Percentiles rank a stretch among this genome's conserved stretches.
Conservation (phyloP, 2,888 invertebrate genomes). For the Coenonympha glycerion region DNA sequence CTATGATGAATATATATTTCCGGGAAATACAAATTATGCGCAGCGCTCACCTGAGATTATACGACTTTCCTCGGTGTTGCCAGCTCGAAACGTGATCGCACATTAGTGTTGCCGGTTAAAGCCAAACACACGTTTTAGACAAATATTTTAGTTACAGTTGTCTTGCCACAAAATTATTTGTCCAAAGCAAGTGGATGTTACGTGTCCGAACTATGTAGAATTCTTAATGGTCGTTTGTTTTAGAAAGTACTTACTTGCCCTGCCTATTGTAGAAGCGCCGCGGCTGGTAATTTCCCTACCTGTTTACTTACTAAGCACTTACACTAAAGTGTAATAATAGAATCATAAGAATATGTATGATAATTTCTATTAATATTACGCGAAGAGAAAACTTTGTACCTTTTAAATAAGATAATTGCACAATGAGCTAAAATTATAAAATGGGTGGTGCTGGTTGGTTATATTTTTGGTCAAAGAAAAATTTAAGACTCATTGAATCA, state of each 20-base stretch:
- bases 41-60: constrained; percentile 30
- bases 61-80: constrained; percentile 34
- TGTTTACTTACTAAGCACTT: too few species aligned
- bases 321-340: too few species aligned
- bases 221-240: constrained; percentile 10
- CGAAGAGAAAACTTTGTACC: too few species aligned
- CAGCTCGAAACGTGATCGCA: constrained; percentile 52
- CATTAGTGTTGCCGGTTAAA: constrained; percentile 57
- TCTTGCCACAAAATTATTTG: constrained; percentile 24
- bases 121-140: constrained; percentile 48
- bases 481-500: too few species aligned
- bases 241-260: too few species aligned
- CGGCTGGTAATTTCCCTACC: not conserved
- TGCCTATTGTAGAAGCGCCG: constrained; percentile 7
- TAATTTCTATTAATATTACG: too few species aligned
- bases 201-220: constrained; percentile 13
- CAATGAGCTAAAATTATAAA: too few species aligned
- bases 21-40: constrained; percentile 35
- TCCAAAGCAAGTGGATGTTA: constrained; percentile 17
- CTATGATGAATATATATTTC: constrained; percentile 9
- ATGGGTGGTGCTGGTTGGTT: too few species aligned
- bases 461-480: too few species aligned
- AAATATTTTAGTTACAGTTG: constrained; percentile 19
- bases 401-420: too few species aligned
- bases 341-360: too few species aligned